Conservation (phyloP, 2,797 vertebrate species). For the Pseudomugil tenellus region DNA sequence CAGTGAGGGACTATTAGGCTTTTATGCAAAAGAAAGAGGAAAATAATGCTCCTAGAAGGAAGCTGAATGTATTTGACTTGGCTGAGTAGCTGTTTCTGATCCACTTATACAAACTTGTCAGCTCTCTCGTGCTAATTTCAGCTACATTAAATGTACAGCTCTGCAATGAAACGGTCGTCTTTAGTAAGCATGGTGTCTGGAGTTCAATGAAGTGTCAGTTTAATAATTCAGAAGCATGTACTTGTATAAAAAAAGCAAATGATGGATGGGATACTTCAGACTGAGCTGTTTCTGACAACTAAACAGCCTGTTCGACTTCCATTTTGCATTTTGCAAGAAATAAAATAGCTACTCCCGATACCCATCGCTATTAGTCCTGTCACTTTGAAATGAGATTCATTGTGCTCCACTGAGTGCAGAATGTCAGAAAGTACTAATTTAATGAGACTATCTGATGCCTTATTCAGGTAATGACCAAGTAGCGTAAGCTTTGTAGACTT, state of each 20-base stretch:
- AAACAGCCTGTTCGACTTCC: no score
- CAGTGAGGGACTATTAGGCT: not conserved
- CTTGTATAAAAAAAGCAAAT: not conserved
- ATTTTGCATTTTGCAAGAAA: not conserved
- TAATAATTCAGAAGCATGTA: not conserved
- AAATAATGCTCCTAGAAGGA: not conserved
- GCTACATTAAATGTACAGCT: not conserved
- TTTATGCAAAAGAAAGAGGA: not conserved
- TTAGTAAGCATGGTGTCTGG: not conserved
- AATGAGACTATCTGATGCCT: not conserved
- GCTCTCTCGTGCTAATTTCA: not conserved
- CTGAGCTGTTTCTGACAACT: no score
- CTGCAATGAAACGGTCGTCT: not conserved
- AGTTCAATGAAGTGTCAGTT: not conserved
- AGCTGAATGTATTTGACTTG: not conserved
- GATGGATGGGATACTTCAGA: no score
- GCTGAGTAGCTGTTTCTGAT: not conserved
- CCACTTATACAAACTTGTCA: not conserved
- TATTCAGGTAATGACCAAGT: not conserved
- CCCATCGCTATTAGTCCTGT: no score
- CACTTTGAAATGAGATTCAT: no score
- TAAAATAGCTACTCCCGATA: not conserved
- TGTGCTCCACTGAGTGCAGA: not conserved
- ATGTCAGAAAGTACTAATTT: not conserved
- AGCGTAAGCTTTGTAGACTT: not conserved